phyloP scores from a whole-genome alignment of 2,888 invertebrate species.

The Calameuta pallipes region DNA sequence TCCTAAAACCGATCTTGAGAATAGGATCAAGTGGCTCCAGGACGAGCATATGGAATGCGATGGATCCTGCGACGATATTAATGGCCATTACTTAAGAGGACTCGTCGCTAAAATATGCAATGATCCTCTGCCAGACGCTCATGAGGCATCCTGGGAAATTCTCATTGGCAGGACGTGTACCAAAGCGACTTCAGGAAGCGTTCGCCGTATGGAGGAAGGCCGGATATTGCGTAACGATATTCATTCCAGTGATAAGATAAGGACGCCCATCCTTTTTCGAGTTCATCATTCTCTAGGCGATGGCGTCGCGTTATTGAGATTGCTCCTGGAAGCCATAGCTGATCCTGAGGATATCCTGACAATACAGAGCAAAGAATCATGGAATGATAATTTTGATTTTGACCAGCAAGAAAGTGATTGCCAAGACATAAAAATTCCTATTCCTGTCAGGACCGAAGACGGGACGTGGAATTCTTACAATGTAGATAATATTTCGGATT shows the following conservation, averaged over 20 bases:
- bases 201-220: constrained; percentile 40
- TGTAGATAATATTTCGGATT: background rate
- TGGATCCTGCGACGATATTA: constrained; percentile 46
- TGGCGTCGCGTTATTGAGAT: constrained; percentile 68
- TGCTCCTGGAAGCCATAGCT: constrained; percentile 67
- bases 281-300: constrained; percentile 71
- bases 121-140: constrained; percentile 65
- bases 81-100: constrained; percentile 59
- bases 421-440: background rate
- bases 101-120: constrained; percentile 64
- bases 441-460: background rate
- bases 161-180: constrained; percentile 59
- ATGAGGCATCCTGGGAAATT: constrained; percentile 69
- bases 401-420: background rate
- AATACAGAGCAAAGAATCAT: background rate
- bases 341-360: constrained; percentile 54
- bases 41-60: constrained; percentile 43
- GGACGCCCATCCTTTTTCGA: constrained; percentile 68
- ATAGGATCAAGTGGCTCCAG: constrained; percentile 67
- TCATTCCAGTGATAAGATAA: constrained; percentile 30
- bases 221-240: background rate
- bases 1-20: constrained; percentile 59
- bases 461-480: background rate
- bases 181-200: constrained; percentile 25
- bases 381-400: background rate